A percentile compares a stretch with the other conserved stretches of the same genome.
These are phyloP conservation scores for Spinus pinus DNA, from an alignment of 2,797 vertebrate genomes.

Conservation along the genomic window DNA sequence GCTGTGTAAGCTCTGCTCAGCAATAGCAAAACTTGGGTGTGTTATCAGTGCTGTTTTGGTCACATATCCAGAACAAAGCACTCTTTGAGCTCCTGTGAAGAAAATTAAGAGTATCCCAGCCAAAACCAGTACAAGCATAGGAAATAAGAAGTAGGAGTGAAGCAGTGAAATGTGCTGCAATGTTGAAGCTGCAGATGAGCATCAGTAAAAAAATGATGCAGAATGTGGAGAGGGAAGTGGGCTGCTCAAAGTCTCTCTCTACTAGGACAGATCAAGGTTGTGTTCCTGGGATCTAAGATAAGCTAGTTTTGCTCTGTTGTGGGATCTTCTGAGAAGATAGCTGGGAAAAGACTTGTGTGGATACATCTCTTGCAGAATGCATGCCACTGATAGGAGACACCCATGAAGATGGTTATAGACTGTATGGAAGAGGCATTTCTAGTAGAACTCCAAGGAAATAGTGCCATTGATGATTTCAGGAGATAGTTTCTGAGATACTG, in stretches of 20 bases:
- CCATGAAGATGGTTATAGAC: neutral
- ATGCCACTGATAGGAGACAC: neutral
- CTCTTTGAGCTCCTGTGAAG: neutral
- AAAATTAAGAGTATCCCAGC: neutral
- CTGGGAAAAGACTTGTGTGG: neutral
- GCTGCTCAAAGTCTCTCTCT: neutral
- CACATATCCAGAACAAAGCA: neutral
- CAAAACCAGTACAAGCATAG: neutral
- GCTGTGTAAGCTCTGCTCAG: neutral
- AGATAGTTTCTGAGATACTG: neutral
- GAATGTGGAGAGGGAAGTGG: neutral
- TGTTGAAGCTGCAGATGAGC: neutral
- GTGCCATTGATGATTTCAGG: accelerated
- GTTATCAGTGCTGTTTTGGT: neutral
- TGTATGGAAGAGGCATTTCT: neutral
- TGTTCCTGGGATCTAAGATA: neutral
- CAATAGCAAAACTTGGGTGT: accelerated
- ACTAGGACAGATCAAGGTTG: neutral
- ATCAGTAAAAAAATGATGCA: neutral
- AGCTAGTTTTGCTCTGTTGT: neutral
- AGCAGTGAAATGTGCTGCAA: neutral
- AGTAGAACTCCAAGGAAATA: neutral
- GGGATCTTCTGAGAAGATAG: neutral
- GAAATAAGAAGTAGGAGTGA: neutral
- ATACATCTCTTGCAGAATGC: neutral